Evolutionary conservation across 2,113 vertebrate genomes (phyloP).

Genomic region (Loxodonta africana): DNA sequence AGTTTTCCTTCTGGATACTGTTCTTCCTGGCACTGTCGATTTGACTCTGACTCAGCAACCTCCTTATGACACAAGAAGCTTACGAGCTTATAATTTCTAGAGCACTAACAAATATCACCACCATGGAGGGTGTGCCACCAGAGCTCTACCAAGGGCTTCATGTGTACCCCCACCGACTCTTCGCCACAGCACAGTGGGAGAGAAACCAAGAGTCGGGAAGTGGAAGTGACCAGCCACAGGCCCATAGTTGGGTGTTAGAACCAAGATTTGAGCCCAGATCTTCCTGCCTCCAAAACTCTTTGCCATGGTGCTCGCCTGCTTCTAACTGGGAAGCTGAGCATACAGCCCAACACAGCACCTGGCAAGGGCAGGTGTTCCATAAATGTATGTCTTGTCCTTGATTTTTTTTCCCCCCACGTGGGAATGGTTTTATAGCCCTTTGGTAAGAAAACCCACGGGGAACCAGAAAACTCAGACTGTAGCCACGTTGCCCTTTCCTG

Average conservation of each 20-base stretch:
- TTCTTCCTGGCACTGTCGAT: background rate
- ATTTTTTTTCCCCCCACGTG: background rate
- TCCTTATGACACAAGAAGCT: background rate
- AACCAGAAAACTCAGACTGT: background rate
- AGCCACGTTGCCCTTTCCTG: fast-evolving
- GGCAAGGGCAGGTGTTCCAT: background rate
- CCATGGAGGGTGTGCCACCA: background rate
- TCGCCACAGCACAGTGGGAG: background rate
- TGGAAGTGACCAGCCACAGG: fast-evolving
- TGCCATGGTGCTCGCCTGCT: fast-evolving
- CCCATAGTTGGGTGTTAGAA: background rate
- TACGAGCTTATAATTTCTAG: too few relatives aligned
- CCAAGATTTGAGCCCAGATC: background rate
- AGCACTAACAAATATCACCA: background rate
- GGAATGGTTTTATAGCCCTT: background rate
- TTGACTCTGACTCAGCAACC: background rate
- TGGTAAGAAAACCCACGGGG: background rate
- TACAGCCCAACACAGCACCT: fast-evolving
- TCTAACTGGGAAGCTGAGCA: background rate
- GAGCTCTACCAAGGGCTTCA: background rate
- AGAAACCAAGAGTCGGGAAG: background rate
- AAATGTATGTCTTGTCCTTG: fast-evolving
- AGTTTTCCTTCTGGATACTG: background rate
- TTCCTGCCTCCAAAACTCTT: background rate
- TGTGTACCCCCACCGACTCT: fast-evolving